These are phyloP conservation scores for Molothrus ater DNA, from an alignment of 2,797 vertebrate species.

Conservation along the genomic window DNA sequence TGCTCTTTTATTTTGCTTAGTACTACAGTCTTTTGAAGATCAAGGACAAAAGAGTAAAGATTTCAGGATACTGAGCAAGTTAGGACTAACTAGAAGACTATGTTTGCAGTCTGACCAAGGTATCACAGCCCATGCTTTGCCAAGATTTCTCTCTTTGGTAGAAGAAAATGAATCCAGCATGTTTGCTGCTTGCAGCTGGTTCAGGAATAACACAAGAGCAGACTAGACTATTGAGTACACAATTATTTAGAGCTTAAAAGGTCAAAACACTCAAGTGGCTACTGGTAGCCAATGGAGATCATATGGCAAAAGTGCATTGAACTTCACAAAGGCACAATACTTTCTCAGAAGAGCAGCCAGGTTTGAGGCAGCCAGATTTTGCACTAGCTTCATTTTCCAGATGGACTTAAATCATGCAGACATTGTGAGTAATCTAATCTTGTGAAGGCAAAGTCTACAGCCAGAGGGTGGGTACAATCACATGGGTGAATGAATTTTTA, in stretches of 20 bases:
- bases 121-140: not conserved
- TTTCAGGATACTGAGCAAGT: constrained; percentile 1
- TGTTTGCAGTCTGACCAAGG: not conserved
- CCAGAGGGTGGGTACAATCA: not conserved
- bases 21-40: constrained; percentile 11
- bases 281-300: not conserved
- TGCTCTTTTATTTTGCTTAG: not conserved
- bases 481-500: not conserved
- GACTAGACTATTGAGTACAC: not conserved
- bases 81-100: not conserved
- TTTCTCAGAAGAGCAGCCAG: constrained; percentile 47
- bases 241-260: constrained; percentile 2
- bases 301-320: not conserved
- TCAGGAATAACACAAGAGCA: not conserved
- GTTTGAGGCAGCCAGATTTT: constrained; percentile 39
- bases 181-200: not conserved
- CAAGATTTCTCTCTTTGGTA: constrained; percentile 1
- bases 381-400: not conserved
- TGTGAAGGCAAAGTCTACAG: not conserved
- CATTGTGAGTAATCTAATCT: not conserved
- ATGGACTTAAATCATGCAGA: not conserved
- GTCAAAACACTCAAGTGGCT: not conserved
- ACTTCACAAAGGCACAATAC: not conserved
- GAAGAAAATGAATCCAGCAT: constrained; percentile 20
- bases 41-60: constrained; percentile 11